Percentiles rank a stretch among this genome's conserved stretches.
Conservation (phyloP, 2,113 vertebrate species). For the Hemiscyllium ocellatum region DNA sequence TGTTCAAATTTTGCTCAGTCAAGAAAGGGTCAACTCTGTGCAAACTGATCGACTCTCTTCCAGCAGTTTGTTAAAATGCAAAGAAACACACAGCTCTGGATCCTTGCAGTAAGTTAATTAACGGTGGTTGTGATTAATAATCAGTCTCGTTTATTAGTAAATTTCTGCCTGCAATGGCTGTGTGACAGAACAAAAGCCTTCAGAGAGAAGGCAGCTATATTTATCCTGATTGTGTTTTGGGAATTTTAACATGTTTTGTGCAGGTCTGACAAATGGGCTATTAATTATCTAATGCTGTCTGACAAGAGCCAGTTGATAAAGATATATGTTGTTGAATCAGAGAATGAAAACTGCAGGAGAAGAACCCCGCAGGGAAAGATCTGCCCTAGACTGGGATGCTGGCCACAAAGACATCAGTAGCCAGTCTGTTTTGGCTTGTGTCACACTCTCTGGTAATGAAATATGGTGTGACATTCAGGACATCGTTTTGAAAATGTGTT, state of each 20-base stretch:
- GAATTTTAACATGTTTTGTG: slow-evolving; percentile 95
- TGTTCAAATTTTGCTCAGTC: slow-evolving; percentile 47
- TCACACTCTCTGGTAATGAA: slow-evolving; percentile 68
- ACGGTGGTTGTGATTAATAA: slow-evolving; percentile 98
- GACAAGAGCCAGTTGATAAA: slow-evolving; percentile 99
- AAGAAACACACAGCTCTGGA: slow-evolving; percentile 66
- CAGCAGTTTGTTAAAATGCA: slow-evolving; percentile 80
- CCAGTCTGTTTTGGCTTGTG: slow-evolving; percentile 68
- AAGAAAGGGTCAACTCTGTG: slow-evolving; percentile 67
- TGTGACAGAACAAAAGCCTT: slow-evolving; percentile 78
- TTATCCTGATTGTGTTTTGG: slow-evolving; percentile 80
- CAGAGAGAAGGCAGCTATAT: slow-evolving; percentile 76
- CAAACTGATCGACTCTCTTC: slow-evolving; percentile 72
- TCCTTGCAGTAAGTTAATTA: slow-evolving; percentile 80
- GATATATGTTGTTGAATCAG: slow-evolving; percentile 91
- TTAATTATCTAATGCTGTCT: slow-evolving; percentile 99
- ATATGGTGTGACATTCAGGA: slow-evolving; percentile 71
- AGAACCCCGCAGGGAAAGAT: slow-evolving; percentile 66
- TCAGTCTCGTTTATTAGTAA: slow-evolving; percentile 86
- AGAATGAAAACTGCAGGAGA: slow-evolving; percentile 67
- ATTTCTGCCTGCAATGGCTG: slow-evolving; percentile 73
- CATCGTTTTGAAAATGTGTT: slow-evolving; percentile 66
- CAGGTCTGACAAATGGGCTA: slow-evolving; percentile 99
- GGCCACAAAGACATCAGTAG: slow-evolving; percentile 63
- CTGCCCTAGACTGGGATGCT: slow-evolving; percentile 71